Percentiles rank a stretch among this genome's conserved stretches.
These are phyloP conservation scores for Volucella zonaria DNA, from an alignment of 2,888 invertebrate genomes.

Conservation along the genomic window DNA sequence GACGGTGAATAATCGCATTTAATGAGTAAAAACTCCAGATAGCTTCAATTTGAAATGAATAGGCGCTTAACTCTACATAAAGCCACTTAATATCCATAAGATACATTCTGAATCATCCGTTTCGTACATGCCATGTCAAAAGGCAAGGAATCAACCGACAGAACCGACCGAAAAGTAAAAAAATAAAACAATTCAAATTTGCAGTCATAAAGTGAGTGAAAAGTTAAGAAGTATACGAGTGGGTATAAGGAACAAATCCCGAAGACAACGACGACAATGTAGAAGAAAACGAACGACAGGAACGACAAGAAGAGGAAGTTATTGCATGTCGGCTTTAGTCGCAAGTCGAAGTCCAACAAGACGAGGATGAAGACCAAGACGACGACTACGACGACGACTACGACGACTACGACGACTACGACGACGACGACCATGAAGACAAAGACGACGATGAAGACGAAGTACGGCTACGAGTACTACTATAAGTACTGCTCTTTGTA, in stretches of 20 bases:
- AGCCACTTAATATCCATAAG: conserved; percentile 67
- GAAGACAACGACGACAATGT: conserved; percentile 25
- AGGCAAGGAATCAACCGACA: conserved; percentile 46
- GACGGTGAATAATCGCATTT: conserved; percentile 56
- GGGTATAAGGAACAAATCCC: neutral
- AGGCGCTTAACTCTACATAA: conserved; percentile 62
- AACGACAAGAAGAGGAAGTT: conserved; percentile 58
- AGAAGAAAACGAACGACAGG: neutral
- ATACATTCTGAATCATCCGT: conserved; percentile 55
- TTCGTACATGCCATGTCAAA: conserved; percentile 66
- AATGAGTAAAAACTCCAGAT: conserved; percentile 31
- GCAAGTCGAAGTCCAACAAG: neutral
- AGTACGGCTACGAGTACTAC: conserved; percentile 44
- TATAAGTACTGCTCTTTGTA: conserved; percentile 21
- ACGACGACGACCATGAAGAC: no score
- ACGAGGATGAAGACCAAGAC: no score
- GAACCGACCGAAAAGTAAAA: conserved; percentile 17
- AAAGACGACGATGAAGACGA: no score
- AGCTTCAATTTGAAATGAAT: conserved; percentile 61
- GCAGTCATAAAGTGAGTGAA: conserved; percentile 61
- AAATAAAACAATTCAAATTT: conserved; percentile 50
- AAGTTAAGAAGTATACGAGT: conserved; percentile 42
- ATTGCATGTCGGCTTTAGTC: conserved; percentile 70
- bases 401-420: no score
- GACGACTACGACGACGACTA: no score